phyloP scores from a whole-genome alignment of 2,888 invertebrate genomes.

The Anagyrus pseudococci region DNA sequence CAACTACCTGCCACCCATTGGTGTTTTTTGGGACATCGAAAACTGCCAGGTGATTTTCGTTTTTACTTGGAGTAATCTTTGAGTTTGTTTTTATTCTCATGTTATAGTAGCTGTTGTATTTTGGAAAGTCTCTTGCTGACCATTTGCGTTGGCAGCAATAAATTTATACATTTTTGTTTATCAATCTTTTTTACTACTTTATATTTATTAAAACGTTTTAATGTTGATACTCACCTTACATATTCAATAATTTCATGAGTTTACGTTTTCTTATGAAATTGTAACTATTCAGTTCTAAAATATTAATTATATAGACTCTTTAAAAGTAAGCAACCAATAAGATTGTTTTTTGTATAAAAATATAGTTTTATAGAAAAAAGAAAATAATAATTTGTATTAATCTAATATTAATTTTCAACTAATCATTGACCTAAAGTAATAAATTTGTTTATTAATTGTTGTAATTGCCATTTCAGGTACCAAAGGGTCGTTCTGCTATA shows the following conservation, averaged over 20 bases:
- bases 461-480: conserved; percentile 72
- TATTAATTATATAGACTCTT: too few relatives aligned
- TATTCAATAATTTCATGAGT: too few relatives aligned
- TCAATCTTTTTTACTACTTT: too few relatives aligned
- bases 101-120: background rate
- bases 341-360: background rate
- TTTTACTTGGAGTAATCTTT: background rate
- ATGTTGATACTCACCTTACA: too few relatives aligned
- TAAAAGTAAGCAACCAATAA: background rate
- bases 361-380: background rate
- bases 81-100: conserved; percentile 1
- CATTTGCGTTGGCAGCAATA: too few relatives aligned
- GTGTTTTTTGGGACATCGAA: conserved; percentile 94
- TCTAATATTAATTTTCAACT: background rate
- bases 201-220: too few relatives aligned
- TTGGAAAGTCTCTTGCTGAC: too few relatives aligned
- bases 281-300: too few relatives aligned
- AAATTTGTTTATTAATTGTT: background rate
- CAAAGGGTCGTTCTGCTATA: conserved; percentile 80
- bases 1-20: conserved; percentile 71
- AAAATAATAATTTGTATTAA: background rate
- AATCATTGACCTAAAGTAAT: too few relatives aligned
- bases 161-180: too few relatives aligned
- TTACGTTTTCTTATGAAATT: too few relatives aligned
- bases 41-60: conserved; percentile 78